Evolutionary conservation across 37 sponge, comb jelly and placozoan genomes (phyloP).

Genomic region (Geodia barretti): DNA sequence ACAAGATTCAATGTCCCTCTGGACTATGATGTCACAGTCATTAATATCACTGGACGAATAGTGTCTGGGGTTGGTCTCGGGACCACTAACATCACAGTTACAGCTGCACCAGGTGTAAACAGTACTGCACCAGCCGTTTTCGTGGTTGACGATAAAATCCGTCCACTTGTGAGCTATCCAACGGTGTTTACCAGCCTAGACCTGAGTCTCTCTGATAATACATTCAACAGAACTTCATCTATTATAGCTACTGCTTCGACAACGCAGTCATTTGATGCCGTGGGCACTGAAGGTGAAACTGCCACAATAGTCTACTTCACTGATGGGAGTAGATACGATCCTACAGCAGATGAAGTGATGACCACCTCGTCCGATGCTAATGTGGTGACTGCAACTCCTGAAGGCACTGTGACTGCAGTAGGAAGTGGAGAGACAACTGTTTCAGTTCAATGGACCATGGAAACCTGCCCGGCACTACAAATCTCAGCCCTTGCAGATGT

Average conservation of each 20-base stretch:
- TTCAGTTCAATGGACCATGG: constrained; percentile 4
- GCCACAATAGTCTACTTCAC: constrained; percentile 52
- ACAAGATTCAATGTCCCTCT: neutral
- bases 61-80: constrained; percentile 12
- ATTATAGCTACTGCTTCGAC: constrained; percentile 16
- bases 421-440: neutral
- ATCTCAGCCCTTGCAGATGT: neutral
- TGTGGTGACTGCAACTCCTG: neutral
- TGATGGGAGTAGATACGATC: constrained; percentile 44
- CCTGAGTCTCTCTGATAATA: constrained; percentile 2
- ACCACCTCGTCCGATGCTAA: neutral
- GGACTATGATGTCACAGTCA: neutral
- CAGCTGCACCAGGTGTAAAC: neutral
- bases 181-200: constrained; percentile 36
- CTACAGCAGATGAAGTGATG: neutral
- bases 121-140: neutral
- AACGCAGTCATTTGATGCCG: constrained; percentile 7
- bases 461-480: neutral
- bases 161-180: constrained; percentile 2
- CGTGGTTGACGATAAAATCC: constrained; percentile 17
- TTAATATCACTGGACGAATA: neutral
- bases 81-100: neutral
- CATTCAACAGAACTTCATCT: constrained; percentile 4
- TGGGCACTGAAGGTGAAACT: constrained; percentile 11
- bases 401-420: neutral